phyloP scores from a whole-genome alignment of 2,888 invertebrate genomes.

The Mesorhabditis belari region DNA sequence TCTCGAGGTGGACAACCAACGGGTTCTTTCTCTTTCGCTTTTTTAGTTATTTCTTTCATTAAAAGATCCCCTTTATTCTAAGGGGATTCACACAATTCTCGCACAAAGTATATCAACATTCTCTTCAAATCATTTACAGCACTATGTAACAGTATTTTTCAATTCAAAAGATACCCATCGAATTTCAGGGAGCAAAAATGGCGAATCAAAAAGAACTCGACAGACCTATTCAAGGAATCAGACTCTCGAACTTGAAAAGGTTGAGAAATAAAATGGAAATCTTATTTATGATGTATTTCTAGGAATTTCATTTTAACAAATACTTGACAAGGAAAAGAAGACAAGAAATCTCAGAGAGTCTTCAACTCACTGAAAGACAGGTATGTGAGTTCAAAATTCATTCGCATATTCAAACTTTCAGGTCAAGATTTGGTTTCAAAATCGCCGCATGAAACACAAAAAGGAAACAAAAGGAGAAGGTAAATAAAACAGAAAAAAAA shows the following conservation, averaged over 20 bases:
- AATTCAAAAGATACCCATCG: no score
- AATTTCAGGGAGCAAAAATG: constrained; percentile 6
- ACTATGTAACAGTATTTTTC: no score
- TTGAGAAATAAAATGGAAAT: background rate
- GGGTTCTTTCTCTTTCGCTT: no score
- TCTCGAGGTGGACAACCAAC: no score
- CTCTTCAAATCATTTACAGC: no score
- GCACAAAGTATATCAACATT: no score
- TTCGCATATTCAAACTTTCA: no score
- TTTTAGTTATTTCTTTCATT: no score
- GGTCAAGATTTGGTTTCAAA: constrained; percentile 52
- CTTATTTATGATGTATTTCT: background rate
- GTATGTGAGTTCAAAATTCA: no score
- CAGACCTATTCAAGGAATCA: constrained; percentile 50
- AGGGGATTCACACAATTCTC: no score
- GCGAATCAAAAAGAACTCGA: constrained; percentile 46
- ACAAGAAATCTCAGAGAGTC: constrained; percentile 47
- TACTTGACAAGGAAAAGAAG: constrained; percentile 48
- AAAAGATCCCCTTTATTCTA: no score
- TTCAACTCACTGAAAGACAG: constrained; percentile 50
- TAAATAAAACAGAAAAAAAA: no score
- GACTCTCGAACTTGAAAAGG: constrained; percentile 50
- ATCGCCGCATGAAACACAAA: constrained; percentile 51
- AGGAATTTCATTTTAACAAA: constrained; percentile 49
- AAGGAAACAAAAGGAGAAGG: constrained; percentile 44